These are phyloP conservation scores for Bombus turneri DNA, from an alignment of 1,140 invertebrate species.

Conservation along the genomic window DNA sequence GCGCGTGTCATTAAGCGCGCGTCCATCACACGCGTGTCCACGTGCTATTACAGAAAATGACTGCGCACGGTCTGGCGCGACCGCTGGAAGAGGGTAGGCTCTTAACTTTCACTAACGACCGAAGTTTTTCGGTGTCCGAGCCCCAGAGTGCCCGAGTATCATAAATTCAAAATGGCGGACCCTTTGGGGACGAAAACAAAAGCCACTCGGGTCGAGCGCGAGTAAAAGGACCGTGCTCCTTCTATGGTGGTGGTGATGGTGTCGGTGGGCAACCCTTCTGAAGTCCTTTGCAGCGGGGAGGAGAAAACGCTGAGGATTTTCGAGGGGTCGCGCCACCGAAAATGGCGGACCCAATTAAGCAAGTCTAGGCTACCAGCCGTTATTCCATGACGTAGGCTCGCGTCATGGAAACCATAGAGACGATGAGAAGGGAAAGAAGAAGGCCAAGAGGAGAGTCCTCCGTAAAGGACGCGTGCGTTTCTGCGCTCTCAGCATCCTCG, in stretches of 20 bases:
- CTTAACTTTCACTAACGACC: slow-evolving; percentile 81
- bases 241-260: slow-evolving; percentile 17
- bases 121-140: slow-evolving; percentile 82
- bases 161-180: slow-evolving; percentile 83
- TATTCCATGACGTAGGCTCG: slow-evolving; percentile 59
- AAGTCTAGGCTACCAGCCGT: slow-evolving; percentile 73
- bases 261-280: slow-evolving; percentile 79
- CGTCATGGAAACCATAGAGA: slow-evolving; percentile 63
- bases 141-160: slow-evolving; percentile 75
- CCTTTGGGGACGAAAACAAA: slow-evolving; percentile 81
- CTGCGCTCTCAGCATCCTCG: slow-evolving; percentile 21
- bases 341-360: slow-evolving; percentile 82
- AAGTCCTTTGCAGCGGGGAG: slow-evolving; percentile 59
- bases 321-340: slow-evolving; percentile 79
- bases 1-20: slow-evolving; percentile 42
- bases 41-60: slow-evolving; percentile 65
- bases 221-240: slow-evolving; percentile 43
- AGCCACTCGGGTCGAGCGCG: slow-evolving; percentile 73
- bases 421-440: slow-evolving; percentile 60
- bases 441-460: slow-evolving; percentile 63
- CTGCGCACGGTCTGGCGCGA: slow-evolving; percentile 58
- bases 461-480: slow-evolving; percentile 52
- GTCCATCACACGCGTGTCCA: slow-evolving; percentile 50
- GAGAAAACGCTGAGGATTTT: slow-evolving; percentile 67
- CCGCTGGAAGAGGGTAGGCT: slow-evolving; percentile 45